Conservation (phyloP, 2,797 vertebrate species). For the Echiichthys vipera region DNA sequence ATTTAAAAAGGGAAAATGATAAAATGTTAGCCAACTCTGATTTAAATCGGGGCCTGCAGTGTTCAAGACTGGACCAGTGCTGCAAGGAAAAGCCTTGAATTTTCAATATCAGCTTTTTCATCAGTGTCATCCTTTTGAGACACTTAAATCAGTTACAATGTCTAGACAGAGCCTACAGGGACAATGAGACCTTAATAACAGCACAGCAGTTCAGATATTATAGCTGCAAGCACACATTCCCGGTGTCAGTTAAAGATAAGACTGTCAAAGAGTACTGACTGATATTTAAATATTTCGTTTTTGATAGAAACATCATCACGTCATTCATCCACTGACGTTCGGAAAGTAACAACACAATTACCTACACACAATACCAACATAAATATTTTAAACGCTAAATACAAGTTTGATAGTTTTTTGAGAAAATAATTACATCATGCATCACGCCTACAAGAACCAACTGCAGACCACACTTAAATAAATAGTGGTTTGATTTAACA, state of each 20-base stretch:
- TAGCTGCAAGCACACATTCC: slow-evolving; percentile 8
- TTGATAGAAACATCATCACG: neutral
- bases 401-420: neutral
- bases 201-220: slow-evolving; percentile 1
- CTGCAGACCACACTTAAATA: neutral
- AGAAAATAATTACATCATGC: slow-evolving; percentile 4
- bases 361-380: neutral
- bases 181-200: slow-evolving; percentile 13
- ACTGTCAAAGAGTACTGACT: neutral
- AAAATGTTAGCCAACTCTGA: neutral
- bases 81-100: slow-evolving; percentile 23
- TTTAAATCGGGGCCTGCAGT: neutral
- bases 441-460: neutral
- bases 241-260: slow-evolving; percentile 9
- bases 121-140: neutral
- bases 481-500: slow-evolving; percentile 4
- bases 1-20: neutral
- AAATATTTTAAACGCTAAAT: neutral
- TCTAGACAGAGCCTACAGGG: slow-evolving; percentile 18
- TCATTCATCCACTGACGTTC: slow-evolving; percentile 4
- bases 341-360: neutral
- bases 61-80: neutral
- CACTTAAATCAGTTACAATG: slow-evolving; percentile 18
- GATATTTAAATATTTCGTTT: neutral
- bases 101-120: neutral